Evolutionary conservation across 2,797 vertebrate species (phyloP).

Genomic region (Aplochiton taeniatus): DNA sequence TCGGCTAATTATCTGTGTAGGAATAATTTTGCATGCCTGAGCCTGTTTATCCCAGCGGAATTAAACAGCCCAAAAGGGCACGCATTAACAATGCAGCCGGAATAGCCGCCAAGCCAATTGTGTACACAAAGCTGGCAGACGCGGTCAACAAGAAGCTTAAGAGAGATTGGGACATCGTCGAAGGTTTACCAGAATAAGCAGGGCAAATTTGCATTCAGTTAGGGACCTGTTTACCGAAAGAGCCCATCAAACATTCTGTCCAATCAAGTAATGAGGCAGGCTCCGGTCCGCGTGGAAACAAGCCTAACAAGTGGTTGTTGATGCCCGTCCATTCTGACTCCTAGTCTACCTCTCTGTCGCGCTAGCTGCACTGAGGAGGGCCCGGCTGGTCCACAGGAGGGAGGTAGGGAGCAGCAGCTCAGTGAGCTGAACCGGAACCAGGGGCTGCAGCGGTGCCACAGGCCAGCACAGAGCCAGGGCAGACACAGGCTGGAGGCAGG

Average conservation of each 20-base stretch:
- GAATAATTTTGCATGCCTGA: constrained; percentile 71
- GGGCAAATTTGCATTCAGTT: constrained; percentile 69
- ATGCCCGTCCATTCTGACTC: constrained; percentile 10
- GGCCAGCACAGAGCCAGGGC: neutral
- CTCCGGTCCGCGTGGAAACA: constrained; percentile 50
- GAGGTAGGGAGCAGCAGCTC: constrained; percentile 1
- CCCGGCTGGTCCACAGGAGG: neutral
- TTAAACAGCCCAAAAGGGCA: constrained; percentile 72
- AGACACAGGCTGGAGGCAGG: constrained; percentile 5
- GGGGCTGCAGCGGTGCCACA: neutral
- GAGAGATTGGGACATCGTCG: constrained; percentile 64
- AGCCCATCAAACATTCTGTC: constrained; percentile 57
- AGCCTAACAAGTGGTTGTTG: constrained; percentile 51
- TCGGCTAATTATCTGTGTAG: constrained; percentile 74
- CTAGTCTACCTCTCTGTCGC: constrained; percentile 13
- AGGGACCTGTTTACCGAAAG: constrained; percentile 56
- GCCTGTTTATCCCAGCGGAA: constrained; percentile 73
- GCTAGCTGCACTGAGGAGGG: constrained; percentile 36
- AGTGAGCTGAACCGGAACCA: neutral
- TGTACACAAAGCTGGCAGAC: constrained; percentile 73
- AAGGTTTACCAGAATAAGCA: constrained; percentile 55
- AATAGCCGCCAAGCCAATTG: constrained; percentile 69
- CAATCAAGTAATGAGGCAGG: constrained; percentile 65
- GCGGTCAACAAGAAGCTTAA: constrained; percentile 73
- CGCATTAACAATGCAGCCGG: constrained; percentile 71